These are phyloP conservation scores for Polydrusus cervinus DNA, from an alignment of 2,888 invertebrate genomes.

Conservation along the genomic window DNA sequence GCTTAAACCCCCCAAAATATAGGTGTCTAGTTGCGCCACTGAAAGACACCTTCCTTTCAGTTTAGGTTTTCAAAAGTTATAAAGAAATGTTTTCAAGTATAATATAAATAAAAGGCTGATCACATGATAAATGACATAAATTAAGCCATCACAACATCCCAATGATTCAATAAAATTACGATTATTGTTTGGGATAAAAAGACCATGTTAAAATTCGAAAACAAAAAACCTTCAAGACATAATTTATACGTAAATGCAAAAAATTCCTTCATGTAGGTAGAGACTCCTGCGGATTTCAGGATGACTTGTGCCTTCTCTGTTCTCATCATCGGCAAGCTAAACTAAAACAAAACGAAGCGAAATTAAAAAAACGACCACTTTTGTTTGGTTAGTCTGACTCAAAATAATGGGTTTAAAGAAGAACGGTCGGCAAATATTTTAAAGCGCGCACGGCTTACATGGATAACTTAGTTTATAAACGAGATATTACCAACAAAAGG, in stretches of 20 bases:
- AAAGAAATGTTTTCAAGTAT: no score
- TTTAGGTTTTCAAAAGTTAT: no score
- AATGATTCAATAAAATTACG: constrained; percentile 28
- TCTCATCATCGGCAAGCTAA: constrained; percentile 60
- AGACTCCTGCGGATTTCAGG: constrained; percentile 44
- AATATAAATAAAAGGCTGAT: background rate
- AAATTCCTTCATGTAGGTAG: constrained; percentile 48
- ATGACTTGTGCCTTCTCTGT: constrained; percentile 54
- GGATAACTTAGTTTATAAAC: background rate
- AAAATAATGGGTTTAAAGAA: constrained; percentile 48
- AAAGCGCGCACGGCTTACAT: background rate
- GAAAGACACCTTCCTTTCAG: no score
- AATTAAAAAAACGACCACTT: constrained; percentile 60
- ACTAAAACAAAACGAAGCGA: constrained; percentile 62
- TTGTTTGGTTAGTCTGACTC: constrained; percentile 61
- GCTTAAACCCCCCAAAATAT: no score
- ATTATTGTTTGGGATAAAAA: constrained; percentile 41
- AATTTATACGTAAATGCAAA: constrained; percentile 42
- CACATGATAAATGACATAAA: background rate
- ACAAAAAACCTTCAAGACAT: constrained; percentile 41
- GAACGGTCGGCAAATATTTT: constrained; percentile 46
- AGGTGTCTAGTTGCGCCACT: no score
- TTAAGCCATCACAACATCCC: constrained; percentile 29
- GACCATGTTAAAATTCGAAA: constrained; percentile 43
- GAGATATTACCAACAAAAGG: no score